A percentile compares a stretch with the other conserved stretches of the same genome.
These are phyloP conservation scores for Phrynocephalus forsythii DNA, from an alignment of 2,797 vertebrate genomes.

Conservation along the genomic window DNA sequence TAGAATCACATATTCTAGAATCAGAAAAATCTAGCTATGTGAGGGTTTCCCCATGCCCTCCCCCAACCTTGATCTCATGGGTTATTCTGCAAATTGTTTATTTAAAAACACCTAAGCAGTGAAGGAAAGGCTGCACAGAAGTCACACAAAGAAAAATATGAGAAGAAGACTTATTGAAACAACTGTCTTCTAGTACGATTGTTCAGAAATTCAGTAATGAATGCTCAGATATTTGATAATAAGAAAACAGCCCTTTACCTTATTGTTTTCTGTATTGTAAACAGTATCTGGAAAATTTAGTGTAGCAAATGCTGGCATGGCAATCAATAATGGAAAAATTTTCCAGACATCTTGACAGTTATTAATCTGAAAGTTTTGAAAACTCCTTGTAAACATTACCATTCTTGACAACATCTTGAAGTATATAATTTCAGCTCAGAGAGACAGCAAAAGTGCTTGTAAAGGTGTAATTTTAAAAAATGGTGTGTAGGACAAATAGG, in stretches of 20 bases:
- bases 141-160: neutral
- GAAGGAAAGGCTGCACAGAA: neutral
- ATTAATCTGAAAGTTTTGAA: neutral
- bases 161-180: neutral
- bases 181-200: neutral
- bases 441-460: neutral
- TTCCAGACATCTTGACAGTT: neutral
- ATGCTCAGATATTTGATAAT: neutral
- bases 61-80: neutral
- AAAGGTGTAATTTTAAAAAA: neutral
- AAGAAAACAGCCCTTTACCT: neutral
- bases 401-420: neutral
- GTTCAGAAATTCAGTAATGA: neutral
- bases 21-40: neutral
- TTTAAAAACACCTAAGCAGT: neutral
- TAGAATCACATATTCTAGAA: neutral
- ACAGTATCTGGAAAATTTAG: neutral
- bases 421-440: neutral
- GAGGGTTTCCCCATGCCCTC: neutral
- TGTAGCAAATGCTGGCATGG: neutral
- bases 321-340: slow-evolving; percentile 9
- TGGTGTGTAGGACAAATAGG: neutral
- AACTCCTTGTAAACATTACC: neutral
- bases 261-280: neutral
- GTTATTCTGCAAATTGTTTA: neutral